phyloP scores from a whole-genome alignment of 2,797 vertebrate genomes.

The Dipus sagitta region DNA sequence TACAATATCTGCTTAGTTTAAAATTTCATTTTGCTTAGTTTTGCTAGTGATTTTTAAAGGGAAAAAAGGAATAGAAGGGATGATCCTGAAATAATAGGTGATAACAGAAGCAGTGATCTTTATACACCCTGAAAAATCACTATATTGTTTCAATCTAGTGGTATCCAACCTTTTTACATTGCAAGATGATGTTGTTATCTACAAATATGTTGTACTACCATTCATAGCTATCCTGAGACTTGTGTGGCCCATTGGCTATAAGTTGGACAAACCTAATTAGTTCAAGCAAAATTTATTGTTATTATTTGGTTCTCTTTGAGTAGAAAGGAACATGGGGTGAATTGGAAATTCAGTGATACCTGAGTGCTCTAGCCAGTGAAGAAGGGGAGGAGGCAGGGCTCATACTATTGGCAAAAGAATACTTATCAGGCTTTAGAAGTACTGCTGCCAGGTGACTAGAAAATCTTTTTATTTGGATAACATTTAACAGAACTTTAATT shows the following conservation, averaged over 20 bases:
- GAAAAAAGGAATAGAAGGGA: not conserved
- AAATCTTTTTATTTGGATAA: constrained; percentile 12
- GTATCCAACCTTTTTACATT: too few relatives aligned
- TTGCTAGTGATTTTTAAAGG: constrained; percentile 18
- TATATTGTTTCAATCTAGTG: not conserved
- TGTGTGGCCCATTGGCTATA: too few relatives aligned
- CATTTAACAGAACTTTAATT: constrained; percentile 20
- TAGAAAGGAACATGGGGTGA: constrained; percentile 3
- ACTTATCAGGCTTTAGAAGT: not conserved
- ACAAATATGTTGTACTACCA: too few relatives aligned
- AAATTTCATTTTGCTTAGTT: not conserved
- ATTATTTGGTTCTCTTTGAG: constrained; percentile 42
- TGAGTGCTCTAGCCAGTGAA: constrained; percentile 41
- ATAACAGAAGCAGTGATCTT: constrained; percentile 11
- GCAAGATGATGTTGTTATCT: too few relatives aligned
- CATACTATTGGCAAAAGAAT: not conserved
- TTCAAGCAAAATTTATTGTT: constrained; percentile 43
- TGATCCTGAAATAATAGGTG: not conserved
- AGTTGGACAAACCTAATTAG: not conserved
- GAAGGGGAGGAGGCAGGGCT: constrained; percentile 1
- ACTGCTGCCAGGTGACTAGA: constrained; percentile 44
- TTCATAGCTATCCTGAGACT: too few relatives aligned
- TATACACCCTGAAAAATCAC: constrained; percentile 1
- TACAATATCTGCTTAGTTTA: not conserved
- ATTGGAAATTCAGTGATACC: constrained; percentile 39